These are phyloP conservation scores for Lasioglossum figueresi DNA, from an alignment of 2,888 invertebrate species.

Conservation along the genomic window DNA sequence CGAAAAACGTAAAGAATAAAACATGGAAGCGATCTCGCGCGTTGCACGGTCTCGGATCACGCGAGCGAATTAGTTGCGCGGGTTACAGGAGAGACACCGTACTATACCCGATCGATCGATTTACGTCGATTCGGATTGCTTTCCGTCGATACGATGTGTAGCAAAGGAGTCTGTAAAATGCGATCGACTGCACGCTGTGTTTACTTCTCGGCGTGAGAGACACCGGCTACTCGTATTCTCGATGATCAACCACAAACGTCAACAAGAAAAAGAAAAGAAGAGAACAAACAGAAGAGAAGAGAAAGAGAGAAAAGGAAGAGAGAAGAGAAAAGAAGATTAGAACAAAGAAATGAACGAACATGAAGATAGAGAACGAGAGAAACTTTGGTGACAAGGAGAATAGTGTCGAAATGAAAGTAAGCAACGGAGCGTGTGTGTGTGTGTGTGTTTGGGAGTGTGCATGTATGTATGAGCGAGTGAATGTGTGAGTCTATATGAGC, in stretches of 20 bases:
- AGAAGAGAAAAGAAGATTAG: background rate
- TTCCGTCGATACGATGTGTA: background rate
- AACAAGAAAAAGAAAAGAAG: background rate
- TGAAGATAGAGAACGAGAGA: background rate
- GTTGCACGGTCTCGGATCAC: slow-evolving; percentile 9
- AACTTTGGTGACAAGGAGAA: background rate
- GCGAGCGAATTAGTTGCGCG: background rate
- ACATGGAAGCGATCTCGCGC: slow-evolving; percentile 13
- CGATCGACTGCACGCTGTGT: slow-evolving; percentile 11
- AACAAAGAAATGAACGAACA: background rate
- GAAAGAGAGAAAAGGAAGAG: too few relatives aligned
- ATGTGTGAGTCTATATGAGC: background rate
- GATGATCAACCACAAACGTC: background rate
- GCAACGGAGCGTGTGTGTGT: background rate
- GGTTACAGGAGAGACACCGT: background rate
- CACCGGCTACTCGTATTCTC: background rate
- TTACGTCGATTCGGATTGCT: background rate
- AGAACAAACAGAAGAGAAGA: background rate
- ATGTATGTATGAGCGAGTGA: background rate
- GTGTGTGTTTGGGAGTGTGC: too few relatives aligned
- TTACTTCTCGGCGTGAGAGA: background rate
- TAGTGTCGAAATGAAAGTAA: background rate
- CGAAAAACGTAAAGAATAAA: slow-evolving; percentile 12
- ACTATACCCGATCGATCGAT: background rate
- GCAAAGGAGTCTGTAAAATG: slow-evolving; percentile 12